These are phyloP conservation scores for Aphaenogaster ashmeadi DNA, from an alignment of 1,140 invertebrate genomes.

Conservation along the genomic window DNA sequence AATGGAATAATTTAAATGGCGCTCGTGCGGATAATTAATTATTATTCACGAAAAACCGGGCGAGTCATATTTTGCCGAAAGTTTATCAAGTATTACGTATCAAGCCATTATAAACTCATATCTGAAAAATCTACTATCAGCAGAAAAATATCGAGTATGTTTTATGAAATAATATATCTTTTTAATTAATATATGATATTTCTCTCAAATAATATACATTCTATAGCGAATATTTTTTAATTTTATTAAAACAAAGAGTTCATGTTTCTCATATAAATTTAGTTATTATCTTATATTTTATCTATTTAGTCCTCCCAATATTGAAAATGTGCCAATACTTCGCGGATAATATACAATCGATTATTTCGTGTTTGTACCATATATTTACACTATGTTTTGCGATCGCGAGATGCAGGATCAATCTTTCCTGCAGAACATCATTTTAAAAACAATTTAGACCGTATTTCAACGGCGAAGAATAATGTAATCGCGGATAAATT, in stretches of 20 bases:
- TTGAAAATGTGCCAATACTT: background rate
- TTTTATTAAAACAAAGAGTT: background rate
- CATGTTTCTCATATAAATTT: background rate
- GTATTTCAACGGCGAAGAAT: background rate
- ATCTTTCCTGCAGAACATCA: background rate
- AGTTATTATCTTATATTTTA: background rate
- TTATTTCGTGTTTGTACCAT: background rate
- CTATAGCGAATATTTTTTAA: background rate
- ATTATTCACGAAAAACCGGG: slow-evolving; percentile 12
- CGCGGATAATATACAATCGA: background rate
- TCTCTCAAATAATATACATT: background rate
- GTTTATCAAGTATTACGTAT: background rate
- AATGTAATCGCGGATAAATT: slow-evolving; percentile 31
- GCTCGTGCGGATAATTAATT: background rate
- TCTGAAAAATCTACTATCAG: background rate
- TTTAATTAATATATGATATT: background rate
- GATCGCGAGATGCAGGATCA: background rate
- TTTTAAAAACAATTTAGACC: background rate
- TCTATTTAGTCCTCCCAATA: background rate
- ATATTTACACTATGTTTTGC: background rate
- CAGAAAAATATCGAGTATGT: background rate
- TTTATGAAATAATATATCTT: background rate
- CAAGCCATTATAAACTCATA: background rate
- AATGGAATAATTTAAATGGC: slow-evolving; percentile 30
- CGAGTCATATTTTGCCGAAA: background rate